Conservation (phyloP, 2,797 vertebrate species). For the Lophotriccus pileatus region DNA sequence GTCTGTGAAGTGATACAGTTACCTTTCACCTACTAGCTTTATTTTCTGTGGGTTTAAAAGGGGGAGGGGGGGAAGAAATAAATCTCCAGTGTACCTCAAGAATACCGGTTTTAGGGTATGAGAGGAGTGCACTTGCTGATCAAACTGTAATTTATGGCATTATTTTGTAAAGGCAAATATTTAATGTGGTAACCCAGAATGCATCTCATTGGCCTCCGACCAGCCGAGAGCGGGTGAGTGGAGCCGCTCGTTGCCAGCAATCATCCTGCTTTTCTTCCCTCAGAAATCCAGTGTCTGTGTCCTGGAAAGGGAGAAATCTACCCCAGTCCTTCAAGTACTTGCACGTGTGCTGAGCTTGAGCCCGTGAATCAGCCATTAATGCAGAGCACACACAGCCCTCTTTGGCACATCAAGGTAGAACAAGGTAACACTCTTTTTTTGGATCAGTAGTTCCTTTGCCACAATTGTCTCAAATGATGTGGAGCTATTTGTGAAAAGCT, state of each 20-base stretch:
- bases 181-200: background rate
- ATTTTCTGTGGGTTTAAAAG: background rate
- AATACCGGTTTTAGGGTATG: background rate
- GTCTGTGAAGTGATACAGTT: constrained; percentile 26
- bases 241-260: background rate
- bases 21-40: constrained; percentile 33
- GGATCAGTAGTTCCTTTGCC: background rate
- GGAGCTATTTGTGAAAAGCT: background rate
- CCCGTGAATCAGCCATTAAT: fast-evolving
- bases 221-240: background rate
- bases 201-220: fast-evolving
- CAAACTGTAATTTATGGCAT: background rate
- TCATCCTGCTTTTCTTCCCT: background rate
- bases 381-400: background rate
- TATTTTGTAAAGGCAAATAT: background rate
- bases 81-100: background rate
- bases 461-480: background rate
- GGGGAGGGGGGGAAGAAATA: background rate
- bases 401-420: background rate
- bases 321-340: background rate
- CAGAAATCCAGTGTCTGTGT: background rate
- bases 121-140: background rate
- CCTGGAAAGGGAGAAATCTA: background rate
- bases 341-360: background rate
- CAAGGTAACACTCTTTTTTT: background rate